A percentile compares a stretch with the other conserved stretches of the same genome.
These are phyloP conservation scores for Actinemys pallida DNA, from an alignment of 2,113 vertebrate species.

Conservation along the genomic window DNA sequence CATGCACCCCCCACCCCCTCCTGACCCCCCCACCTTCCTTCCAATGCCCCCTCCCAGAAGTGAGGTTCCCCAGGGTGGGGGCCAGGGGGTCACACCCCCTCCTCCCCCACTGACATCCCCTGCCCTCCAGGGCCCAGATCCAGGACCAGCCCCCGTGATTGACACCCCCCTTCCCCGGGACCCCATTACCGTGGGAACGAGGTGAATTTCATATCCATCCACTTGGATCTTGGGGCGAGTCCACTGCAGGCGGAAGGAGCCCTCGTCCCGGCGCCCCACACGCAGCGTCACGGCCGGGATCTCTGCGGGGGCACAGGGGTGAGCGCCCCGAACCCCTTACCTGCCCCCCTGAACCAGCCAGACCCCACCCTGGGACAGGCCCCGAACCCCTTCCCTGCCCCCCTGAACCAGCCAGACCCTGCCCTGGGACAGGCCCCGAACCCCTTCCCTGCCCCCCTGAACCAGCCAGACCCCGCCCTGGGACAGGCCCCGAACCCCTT, in stretches of 20 bases:
- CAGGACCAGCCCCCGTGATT: too few relatives aligned
- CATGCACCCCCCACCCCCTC: neutral
- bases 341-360: neutral
- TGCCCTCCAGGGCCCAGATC: neutral
- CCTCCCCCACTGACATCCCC: neutral
- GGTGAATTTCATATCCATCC: constrained; percentile 75
- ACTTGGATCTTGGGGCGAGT: constrained; percentile 53
- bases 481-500: too few relatives aligned
- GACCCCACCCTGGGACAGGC: neutral
- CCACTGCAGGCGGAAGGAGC: constrained; percentile 72
- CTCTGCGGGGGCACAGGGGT: constrained; percentile 40
- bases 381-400: too few relatives aligned
- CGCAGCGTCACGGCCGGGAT: constrained; percentile 61
- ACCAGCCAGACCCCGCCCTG: neutral
- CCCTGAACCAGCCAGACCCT: neutral
- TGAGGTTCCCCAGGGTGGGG: too few relatives aligned
- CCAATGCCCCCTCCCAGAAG: too few relatives aligned
- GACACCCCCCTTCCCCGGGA: neutral
- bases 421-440: too few relatives aligned
- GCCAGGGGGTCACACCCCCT: neutral
- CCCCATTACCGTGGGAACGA: constrained; percentile 80
- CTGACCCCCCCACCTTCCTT: too few relatives aligned
- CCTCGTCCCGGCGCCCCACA: constrained; percentile 72
- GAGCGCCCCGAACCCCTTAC: neutral
- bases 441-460: too few relatives aligned